Conservation (phyloP, 2,888 invertebrate genomes). For the Chymomyza caudatula region DNA sequence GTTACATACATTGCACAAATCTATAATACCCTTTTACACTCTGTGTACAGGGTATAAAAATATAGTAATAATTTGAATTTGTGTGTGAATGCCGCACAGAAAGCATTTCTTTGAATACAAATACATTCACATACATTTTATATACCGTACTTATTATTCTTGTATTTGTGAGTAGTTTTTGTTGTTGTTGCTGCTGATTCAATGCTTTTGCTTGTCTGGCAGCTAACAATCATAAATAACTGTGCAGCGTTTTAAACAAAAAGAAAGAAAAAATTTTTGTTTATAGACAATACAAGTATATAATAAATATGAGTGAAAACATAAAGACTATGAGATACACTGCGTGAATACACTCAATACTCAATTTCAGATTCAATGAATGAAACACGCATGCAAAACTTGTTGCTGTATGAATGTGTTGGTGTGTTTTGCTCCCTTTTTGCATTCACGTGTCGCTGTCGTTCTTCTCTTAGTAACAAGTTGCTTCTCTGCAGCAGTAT, state of each 20-base stretch:
- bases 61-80: background rate
- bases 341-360: too few species aligned
- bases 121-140: background rate
- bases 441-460: too few species aligned
- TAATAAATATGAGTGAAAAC: conserved; percentile 14
- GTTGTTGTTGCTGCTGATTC: conserved; percentile 11
- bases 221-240: conserved; percentile 63
- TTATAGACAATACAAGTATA: background rate
- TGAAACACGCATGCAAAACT: background rate
- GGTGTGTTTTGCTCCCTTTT: too few species aligned
- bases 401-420: conserved; percentile 9
- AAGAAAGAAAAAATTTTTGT: background rate
- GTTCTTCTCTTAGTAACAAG: too few species aligned
- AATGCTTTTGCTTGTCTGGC: conserved; percentile 45
- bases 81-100: conserved; percentile 25
- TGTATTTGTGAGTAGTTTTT: background rate
- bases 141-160: background rate
- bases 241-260: background rate
- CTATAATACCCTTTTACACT: too few species aligned
- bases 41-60: too few species aligned
- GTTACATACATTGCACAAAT: too few species aligned
- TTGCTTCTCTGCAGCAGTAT: too few species aligned
- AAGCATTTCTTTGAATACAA: conserved; percentile 47
- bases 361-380: too few species aligned
- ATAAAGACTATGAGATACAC: conserved; percentile 29